Conservation (phyloP, 2,113 vertebrate genomes). For the Sterna hirundo region DNA sequence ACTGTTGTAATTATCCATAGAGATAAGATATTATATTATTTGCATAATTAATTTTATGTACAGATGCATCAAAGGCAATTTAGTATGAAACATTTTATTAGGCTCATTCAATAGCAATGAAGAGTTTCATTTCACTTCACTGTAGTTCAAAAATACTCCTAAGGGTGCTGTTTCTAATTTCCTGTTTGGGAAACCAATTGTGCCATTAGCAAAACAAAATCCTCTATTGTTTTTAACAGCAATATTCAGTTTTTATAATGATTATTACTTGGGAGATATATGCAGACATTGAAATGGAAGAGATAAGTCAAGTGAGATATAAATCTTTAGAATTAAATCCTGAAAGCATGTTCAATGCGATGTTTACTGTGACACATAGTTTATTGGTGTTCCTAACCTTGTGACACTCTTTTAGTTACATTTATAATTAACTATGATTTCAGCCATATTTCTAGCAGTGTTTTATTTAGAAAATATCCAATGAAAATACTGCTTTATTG, state of each 20-base stretch:
- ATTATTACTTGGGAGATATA: neutral
- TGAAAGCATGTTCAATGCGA: neutral
- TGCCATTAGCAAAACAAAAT: constrained; percentile 61
- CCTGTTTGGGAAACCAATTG: constrained; percentile 25
- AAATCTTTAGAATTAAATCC: constrained; percentile 57
- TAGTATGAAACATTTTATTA: constrained; percentile 43
- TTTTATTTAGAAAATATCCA: neutral
- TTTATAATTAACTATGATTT: constrained; percentile 15
- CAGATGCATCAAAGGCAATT: constrained; percentile 40
- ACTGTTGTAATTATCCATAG: constrained; percentile 41
- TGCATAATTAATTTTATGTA: constrained; percentile 59
- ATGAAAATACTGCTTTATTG: neutral
- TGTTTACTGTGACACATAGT: constrained; percentile 29
- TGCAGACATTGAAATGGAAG: neutral
- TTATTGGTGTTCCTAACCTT: constrained; percentile 34
- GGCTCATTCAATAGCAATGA: constrained; percentile 42
- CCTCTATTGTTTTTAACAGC: constrained; percentile 36
- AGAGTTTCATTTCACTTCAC: constrained; percentile 63
- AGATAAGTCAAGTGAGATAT: constrained; percentile 17
- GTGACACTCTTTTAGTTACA: neutral
- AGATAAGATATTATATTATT: constrained; percentile 42
- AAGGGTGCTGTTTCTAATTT: constrained; percentile 57
- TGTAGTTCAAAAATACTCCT: constrained; percentile 50
- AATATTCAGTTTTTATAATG: constrained; percentile 38
- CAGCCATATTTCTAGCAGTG: neutral